phyloP scores from a whole-genome alignment of 2,797 vertebrate genomes.

The Mus minutoides region DNA sequence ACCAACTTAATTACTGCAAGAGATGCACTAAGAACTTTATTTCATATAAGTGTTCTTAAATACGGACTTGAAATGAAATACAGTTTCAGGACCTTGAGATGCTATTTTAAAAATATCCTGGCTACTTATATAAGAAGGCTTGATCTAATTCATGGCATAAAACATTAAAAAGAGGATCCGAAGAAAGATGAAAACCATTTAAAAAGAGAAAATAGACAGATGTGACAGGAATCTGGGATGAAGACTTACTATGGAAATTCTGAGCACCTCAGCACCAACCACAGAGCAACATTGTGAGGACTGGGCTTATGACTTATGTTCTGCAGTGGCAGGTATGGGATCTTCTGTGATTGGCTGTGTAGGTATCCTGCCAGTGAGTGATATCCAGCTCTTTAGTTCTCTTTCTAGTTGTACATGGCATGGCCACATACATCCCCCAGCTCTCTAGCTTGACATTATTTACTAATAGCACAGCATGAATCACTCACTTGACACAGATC shows the following conservation, averaged over 20 bases:
- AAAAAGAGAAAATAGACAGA: slow-evolving; percentile 43
- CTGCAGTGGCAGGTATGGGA: not conserved
- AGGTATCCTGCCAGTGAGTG: not conserved
- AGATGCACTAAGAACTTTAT: slow-evolving; percentile 47
- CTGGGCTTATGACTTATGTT: not conserved
- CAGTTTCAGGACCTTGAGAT: not conserved
- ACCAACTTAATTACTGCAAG: slow-evolving; percentile 15
- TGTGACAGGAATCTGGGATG: not conserved
- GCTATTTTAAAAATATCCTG: slow-evolving; percentile 36
- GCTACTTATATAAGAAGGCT: slow-evolving; percentile 50
- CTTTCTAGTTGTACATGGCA: not conserved
- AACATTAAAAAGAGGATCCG: slow-evolving; percentile 23
- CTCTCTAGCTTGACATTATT: not conserved
- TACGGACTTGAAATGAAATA: not conserved
- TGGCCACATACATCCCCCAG: not conserved
- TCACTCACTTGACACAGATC: not conserved
- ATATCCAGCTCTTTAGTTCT: not conserved
- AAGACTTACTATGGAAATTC: slow-evolving; percentile 48
- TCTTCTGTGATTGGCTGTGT: no score
- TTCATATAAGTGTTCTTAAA: slow-evolving; percentile 41
- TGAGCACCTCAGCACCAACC: slow-evolving; percentile 20
- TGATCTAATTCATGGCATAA: slow-evolving; percentile 26
- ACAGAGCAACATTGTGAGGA: not conserved
- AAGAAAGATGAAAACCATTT: slow-evolving; percentile 47
- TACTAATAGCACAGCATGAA: not conserved